These are phyloP conservation scores for Leptopilina clavipes DNA, from an alignment of 1,140 invertebrate genomes.

Conservation along the genomic window DNA sequence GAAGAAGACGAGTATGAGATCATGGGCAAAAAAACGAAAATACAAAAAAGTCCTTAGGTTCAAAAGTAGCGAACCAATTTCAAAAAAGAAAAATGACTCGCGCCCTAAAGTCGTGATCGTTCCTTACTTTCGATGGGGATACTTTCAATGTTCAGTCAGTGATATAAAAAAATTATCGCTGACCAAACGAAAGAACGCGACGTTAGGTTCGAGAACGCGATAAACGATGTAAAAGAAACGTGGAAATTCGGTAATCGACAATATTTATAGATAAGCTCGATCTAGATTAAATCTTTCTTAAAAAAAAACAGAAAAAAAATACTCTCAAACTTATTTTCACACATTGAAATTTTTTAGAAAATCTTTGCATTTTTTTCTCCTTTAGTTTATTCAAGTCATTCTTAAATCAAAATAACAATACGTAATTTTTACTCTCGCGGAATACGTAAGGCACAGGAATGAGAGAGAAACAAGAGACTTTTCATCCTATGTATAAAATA, in stretches of 20 bases:
- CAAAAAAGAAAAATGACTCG: constrained; percentile 51
- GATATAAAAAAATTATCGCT: constrained; percentile 48
- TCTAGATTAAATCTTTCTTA: constrained; percentile 10
- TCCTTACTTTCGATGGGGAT: constrained; percentile 66
- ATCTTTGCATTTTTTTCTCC: neutral
- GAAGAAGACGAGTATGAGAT: constrained; percentile 67
- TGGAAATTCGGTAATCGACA: constrained; percentile 40
- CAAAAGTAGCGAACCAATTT: constrained; percentile 48
- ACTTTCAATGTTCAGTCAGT: constrained; percentile 58
- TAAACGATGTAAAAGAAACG: constrained; percentile 28
- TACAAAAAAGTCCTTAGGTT: constrained; percentile 47
- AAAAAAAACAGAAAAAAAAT: neutral
- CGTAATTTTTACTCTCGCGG: constrained; percentile 36
- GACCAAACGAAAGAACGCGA: constrained; percentile 49
- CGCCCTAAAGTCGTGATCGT: constrained; percentile 62
- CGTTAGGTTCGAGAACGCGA: constrained; percentile 51
- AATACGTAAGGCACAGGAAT: constrained; percentile 21
- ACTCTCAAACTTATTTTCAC: neutral
- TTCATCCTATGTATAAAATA: constrained; percentile 16
- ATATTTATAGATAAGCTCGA: constrained; percentile 40
- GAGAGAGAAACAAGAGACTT: constrained; percentile 20
- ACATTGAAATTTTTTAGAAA: neutral
- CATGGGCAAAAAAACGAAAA: constrained; percentile 59
- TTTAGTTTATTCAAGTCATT: neutral
- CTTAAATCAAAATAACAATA: constrained; percentile 33